Base-by-base conservation (phyloP, 2,888 invertebrate species). In the Drosophila formosana region DNA sequence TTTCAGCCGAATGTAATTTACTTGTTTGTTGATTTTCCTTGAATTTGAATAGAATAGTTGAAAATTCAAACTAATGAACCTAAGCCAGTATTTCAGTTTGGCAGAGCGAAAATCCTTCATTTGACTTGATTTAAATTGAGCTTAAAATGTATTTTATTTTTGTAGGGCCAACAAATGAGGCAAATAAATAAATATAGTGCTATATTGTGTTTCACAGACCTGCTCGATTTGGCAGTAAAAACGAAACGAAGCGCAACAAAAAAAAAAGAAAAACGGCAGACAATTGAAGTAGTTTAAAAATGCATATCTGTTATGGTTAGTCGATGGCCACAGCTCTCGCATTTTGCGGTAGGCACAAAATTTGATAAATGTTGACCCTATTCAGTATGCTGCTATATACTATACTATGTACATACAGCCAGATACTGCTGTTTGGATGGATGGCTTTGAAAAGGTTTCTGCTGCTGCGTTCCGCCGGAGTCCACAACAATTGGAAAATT, bases 401-500 rank as follows among this genome's bases (percentile, higher is more conserved):
- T 18, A 18, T 18, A 18, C 1, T 18, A 18, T 18, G 18, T 18
- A 18, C 18, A 18, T 18, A 18, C 18, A 18, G 30, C 30, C 7
- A 30, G 30, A 25, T 32, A 32, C 4, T 11, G 9, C 1, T 11
- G 9, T 7, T 30, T 30, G 30, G 41, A 30, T 37, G 34, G 9
- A 8, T 28, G 6, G 32, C 18, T 18, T 26, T 8, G 39, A 25
- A 39, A 43, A 11, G 55, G 28, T 11, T 32, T 18, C 18, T 18
- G 18, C 18, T 18, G 18, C 37, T 37, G 37, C 18, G 23, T 43
- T 55, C 23, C 18, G 26, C 30, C 23, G 23, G 26, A 23, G 11
- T 49, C 25, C 67, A 55, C 37, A 63, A 68, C 74, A 63, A 66
- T 66, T 56, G 70, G 25, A 56, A 74, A 75, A 75, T 60, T 75